Evolutionary conservation across 53 echinoderm and acorn worm species (phyloP).

Genomic region (Patiria pectinifera): DNA sequence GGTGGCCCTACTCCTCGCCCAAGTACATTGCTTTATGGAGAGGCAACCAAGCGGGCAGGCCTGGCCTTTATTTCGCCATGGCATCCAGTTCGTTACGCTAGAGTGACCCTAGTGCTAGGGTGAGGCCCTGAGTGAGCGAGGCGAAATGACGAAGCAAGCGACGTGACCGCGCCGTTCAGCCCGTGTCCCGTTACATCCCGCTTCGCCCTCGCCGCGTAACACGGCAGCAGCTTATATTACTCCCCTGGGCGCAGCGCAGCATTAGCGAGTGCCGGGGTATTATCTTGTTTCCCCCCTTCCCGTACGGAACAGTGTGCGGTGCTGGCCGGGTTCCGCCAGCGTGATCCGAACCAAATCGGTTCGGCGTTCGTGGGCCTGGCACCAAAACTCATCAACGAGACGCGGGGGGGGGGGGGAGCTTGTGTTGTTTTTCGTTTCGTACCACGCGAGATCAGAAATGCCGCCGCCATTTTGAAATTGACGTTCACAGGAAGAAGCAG

Average conservation of each 20-base stretch:
- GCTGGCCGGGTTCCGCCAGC: conserved; percentile 53
- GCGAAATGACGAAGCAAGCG: conserved; percentile 44
- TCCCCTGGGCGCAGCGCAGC: conserved; percentile 62
- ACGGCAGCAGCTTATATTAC: conserved; percentile 45
- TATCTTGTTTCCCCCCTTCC: conserved; percentile 58
- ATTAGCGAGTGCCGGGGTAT: conserved; percentile 55
- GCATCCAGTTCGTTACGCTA: conserved; percentile 35
- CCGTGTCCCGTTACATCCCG: conserved; percentile 56
- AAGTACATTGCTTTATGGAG: neutral
- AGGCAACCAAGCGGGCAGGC: neutral
- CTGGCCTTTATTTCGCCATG: neutral
- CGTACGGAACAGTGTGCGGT: conserved; percentile 42
- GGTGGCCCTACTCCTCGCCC: neutral
- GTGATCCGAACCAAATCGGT: conserved; percentile 44
- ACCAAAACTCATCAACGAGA: conserved; percentile 45
- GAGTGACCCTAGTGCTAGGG: conserved; percentile 47
- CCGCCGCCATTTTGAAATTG: conserved; percentile 46
- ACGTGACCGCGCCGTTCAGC: conserved; percentile 36
- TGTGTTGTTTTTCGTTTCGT: conserved; percentile 14
- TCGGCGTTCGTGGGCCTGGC: conserved; percentile 28
- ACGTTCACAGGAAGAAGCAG: neutral
- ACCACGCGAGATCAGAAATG: conserved; percentile 21
- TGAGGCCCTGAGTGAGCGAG: conserved; percentile 34
- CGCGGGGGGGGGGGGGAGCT: neutral
- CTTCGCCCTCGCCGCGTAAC: conserved; percentile 45